Conservation (phyloP, 2,888 invertebrate species). For the Epinotia demarniana region DNA sequence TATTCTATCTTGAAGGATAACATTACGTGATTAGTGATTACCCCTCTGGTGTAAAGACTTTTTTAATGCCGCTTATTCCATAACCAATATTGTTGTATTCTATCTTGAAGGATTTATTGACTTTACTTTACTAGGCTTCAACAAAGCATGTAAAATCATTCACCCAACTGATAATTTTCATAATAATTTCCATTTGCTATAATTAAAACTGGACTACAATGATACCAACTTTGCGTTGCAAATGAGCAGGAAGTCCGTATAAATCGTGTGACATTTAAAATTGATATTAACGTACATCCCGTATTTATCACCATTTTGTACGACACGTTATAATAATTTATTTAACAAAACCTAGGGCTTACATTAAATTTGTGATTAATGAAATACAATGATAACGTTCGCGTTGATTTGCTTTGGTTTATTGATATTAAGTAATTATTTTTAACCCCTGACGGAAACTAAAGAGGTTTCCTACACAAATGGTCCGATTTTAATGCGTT, state of each 20-base stretch:
- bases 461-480: too few relatives aligned
- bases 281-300: slow-evolving; percentile 19
- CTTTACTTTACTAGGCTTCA: too few relatives aligned
- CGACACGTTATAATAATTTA: slow-evolving; percentile 15
- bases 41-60: too few relatives aligned
- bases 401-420: neutral
- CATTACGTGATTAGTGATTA: too few relatives aligned
- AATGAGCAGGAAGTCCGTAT: slow-evolving; percentile 25
- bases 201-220: slow-evolving; percentile 20
- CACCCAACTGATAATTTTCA: neutral
- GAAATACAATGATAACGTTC: neutral
- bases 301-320: slow-evolving; percentile 17
- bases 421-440: too few relatives aligned
- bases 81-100: too few relatives aligned
- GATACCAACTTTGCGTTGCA: slow-evolving; percentile 24
- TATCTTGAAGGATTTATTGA: too few relatives aligned
- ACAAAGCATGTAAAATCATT: neutral
- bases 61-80: too few relatives aligned
- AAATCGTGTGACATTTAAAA: slow-evolving; percentile 18
- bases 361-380: neutral
- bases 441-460: too few relatives aligned
- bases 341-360: neutral
- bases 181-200: neutral
- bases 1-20: too few relatives aligned
- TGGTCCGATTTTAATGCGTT: too few relatives aligned